These are phyloP conservation scores for Nycteola revayana DNA, from an alignment of 2,888 invertebrate species.

Conservation along the genomic window DNA sequence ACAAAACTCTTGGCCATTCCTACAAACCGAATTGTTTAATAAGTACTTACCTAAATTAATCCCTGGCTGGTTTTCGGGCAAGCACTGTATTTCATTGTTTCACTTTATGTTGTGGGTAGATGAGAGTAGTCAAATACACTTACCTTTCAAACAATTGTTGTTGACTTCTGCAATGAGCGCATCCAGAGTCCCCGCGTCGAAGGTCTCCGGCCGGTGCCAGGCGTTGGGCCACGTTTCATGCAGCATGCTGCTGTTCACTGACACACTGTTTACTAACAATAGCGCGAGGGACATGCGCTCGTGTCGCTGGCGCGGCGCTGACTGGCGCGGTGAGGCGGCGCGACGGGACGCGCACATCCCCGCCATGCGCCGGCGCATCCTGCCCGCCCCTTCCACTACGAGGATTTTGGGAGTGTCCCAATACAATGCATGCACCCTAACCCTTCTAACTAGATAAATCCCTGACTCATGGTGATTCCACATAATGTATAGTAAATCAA, in stretches of 20 bases:
- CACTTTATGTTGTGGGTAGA: slow-evolving; percentile 1
- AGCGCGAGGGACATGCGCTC: slow-evolving; percentile 31
- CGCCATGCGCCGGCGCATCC: slow-evolving; percentile 26
- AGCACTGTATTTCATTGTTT: no score
- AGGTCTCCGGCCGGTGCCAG: slow-evolving; percentile 55
- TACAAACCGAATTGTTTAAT: no score
- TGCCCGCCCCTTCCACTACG: slow-evolving; percentile 11
- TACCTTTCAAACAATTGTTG: slow-evolving; percentile 65
- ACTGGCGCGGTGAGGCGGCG: slow-evolving; percentile 24
- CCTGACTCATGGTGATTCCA: no score
- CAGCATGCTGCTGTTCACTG: slow-evolving; percentile 51
- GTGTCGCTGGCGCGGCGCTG: slow-evolving; percentile 28
- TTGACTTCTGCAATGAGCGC: slow-evolving; percentile 68
- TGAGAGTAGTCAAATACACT: slow-evolving; percentile 16
- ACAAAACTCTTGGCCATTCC: no score
- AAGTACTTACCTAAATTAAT: no score
- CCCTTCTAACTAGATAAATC: no score
- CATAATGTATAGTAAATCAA: no score
- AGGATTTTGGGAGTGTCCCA: slow-evolving; percentile 10
- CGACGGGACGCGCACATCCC: slow-evolving; percentile 1
- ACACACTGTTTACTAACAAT: slow-evolving; percentile 11
- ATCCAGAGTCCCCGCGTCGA: slow-evolving; percentile 48
- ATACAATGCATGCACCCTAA: no score
- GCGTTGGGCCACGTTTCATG: slow-evolving; percentile 62
- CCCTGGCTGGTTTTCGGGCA: no score